Evolutionary conservation across 2,797 vertebrate genomes (phyloP), one percentile per base, ranked within the genome.

Genomic region (Rhynchotus rufescens): DNA sequence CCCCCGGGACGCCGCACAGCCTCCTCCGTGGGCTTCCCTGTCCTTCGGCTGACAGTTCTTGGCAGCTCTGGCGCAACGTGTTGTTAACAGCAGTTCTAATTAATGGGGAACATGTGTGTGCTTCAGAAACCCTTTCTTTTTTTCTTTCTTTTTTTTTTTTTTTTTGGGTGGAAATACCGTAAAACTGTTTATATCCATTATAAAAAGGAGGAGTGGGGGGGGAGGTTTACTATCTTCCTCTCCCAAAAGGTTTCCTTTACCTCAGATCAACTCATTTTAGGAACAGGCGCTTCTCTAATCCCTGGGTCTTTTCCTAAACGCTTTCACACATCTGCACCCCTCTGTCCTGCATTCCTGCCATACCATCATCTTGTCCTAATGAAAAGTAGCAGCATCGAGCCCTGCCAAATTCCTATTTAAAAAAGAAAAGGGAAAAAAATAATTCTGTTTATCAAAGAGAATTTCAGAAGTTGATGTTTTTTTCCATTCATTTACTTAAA

Each of bases 1-100:
- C 74, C 30, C 79, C 54, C 1, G 30, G 79, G 83, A 90, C 69
- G 80, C 80, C 81, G 83, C 71, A 69, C 68, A 88, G 65, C 84
- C 94, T 96, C 73, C 2, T 52, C 93, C 78, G 3, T 66, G 96
- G 95, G 93, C 94, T 96, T 97, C 95, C 95, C 95, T 96, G 92
- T 91, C 92, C 96, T 95, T 93, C 71, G 15, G 93, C 96, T 91
- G 95, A 96, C 95, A 91, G 95, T 76, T 96, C 89, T 96, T 96
- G 96, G 96, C 96, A 96, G 92, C 92, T 93, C 93, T 91, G 94
- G 94, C 4, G 77, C 91, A 97, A 94, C 89, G 92, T 96, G 96
- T 97, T 97, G 96, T 97, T 95, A 97, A 93, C 95, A 96, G 94
- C 94, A 92, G 96, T 92, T 89, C 77, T 94, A 97, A 97, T 97